Conservation (phyloP, 2,113 vertebrate species). For the Myrmecophaga tridactyla region DNA sequence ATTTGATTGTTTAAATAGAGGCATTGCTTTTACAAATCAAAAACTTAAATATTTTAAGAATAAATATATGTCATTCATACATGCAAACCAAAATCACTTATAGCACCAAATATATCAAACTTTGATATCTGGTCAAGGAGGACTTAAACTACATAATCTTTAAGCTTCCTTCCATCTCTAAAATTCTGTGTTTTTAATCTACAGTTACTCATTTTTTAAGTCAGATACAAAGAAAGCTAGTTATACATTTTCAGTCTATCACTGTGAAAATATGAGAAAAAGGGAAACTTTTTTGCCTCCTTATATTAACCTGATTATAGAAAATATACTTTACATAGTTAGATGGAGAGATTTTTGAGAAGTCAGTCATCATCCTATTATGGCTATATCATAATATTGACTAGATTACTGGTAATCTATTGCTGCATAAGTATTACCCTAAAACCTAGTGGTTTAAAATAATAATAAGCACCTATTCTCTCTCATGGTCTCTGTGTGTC, state of each 20-base stretch:
- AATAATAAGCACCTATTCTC: too few species aligned
- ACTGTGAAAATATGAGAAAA: slow-evolving; percentile 17
- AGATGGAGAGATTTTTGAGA: neutral
- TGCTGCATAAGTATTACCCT: neutral
- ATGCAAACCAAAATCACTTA: neutral
- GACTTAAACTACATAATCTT: neutral
- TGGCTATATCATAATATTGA: neutral
- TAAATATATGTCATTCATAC: neutral
- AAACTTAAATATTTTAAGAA: neutral
- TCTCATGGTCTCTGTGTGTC: too few species aligned
- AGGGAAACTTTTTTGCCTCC: neutral
- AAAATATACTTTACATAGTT: neutral
- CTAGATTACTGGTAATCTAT: neutral
- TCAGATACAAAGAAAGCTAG: neutral
- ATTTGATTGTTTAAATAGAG: neutral
- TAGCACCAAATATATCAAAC: neutral
- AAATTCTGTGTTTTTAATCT: neutral
- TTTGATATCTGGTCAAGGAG: neutral
- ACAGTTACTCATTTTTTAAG: neutral
- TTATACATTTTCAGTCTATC: neutral
- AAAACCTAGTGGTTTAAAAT: too few species aligned
- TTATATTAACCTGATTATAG: neutral
- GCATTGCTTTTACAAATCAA: neutral
- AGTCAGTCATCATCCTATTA: neutral
- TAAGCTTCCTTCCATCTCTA: too few species aligned